Base-by-base conservation (phyloP, 2,797 vertebrate genomes). In the Phrynocephalus forsythii region DNA sequence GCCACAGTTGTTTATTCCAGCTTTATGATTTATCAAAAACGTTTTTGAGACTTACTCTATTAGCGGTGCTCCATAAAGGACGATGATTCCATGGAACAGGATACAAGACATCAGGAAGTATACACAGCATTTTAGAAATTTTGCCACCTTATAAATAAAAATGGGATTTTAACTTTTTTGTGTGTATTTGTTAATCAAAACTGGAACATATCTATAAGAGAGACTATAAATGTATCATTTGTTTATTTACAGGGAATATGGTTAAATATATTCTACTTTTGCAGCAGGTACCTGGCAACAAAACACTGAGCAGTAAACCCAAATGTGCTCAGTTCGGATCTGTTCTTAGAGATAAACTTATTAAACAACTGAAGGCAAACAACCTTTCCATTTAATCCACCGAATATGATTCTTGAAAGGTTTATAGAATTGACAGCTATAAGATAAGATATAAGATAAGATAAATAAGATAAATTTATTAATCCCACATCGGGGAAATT, bases 51-150 rank as follows among this genome's bases (percentile, higher is more conserved):
- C 99, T 99, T 96, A 99, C 99, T 99, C 98, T 77, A 98, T 94
- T 90, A 99, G 94, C 4, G 99, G 98, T 66, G 99, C 99, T 93
- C 99, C 99, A 76, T 99, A 99, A 48, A 99, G 97, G 92, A 99
- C 97, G 92, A 99, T 96, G 93, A 99, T 98, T n/a, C 96, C 90
- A 95, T 99, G 98, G 96, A 98, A 98, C 56, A 98, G 96, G 86
- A 99, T 93, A 95, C 98, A 99, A 83, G 98, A 99, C 89, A 98
- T 95, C 89, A 98, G 94, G 95, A 99, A 98, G 97, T 98, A 99
- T 82, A 99, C 79, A 93, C 98, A 98, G 94, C 97, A 98, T 93
- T 97, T 98, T 93, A 98, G 94, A 96, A 98, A 93, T 94, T 96
- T 97, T 50, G 98, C 97, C 92, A 99, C 96, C 99, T 99, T 75